Conservation (phyloP, 2,797 vertebrate genomes). For the Platalea minor region DNA sequence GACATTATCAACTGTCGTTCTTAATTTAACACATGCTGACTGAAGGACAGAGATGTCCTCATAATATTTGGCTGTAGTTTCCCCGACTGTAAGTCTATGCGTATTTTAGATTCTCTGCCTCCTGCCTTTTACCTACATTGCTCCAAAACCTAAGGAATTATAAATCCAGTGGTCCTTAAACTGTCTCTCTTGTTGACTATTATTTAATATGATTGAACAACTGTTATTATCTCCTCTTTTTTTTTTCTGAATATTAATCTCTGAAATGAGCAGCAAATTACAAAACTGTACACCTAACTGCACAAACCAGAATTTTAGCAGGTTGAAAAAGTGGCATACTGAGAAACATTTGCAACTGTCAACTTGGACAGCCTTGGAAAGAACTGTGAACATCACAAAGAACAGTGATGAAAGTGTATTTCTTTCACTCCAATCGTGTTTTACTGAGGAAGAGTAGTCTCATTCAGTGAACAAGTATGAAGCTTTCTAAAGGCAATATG, state of each 20-base stretch:
- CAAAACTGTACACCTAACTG: neutral
- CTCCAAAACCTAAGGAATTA: neutral
- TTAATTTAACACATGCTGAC: conserved; percentile 46
- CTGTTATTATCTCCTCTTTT: neutral
- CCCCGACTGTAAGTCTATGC: neutral
- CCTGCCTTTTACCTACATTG: neutral
- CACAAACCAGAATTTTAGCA: neutral
- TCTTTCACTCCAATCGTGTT: neutral
- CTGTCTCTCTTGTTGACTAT: neutral
- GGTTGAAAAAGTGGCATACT: neutral
- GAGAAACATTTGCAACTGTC: neutral
- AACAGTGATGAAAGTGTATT: neutral
- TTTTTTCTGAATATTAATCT: neutral
- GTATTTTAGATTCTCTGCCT: neutral
- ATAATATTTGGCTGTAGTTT: neutral
- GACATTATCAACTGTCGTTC: conserved; percentile 10
- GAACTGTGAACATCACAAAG: neutral
- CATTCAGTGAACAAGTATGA: neutral
- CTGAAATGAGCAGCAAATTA: neutral
- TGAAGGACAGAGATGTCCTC: neutral
- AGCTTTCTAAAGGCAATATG: neutral
- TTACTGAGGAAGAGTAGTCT: neutral
- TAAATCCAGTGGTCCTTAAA: neutral
- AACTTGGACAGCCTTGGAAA: neutral
- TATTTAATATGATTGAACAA: neutral